phyloP scores from a whole-genome alignment of 2,888 invertebrate species.

The Lasioglossum calceatum region DNA sequence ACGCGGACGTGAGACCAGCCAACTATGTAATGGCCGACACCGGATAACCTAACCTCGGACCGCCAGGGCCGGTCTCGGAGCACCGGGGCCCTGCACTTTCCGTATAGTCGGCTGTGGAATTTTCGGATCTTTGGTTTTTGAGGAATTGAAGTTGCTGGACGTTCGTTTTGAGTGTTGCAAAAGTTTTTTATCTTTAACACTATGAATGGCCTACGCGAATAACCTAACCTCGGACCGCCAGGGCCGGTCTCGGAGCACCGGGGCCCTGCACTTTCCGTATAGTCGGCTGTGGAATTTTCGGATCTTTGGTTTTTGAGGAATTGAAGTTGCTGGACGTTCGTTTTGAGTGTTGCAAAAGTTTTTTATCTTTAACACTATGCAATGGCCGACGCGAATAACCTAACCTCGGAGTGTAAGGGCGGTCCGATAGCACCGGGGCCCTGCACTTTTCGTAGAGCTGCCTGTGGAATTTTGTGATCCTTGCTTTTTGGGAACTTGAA shows the following conservation, averaged over 20 bases:
- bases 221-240: not conserved
- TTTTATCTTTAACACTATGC: too few species aligned
- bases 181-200: not conserved
- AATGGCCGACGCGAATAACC: too few species aligned
- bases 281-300: not conserved
- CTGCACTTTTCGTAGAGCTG: too few species aligned
- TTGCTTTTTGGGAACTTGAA: too few species aligned
- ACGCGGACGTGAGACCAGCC: conserved; percentile 16
- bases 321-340: not conserved
- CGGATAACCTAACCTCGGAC: not conserved
- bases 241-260: not conserved
- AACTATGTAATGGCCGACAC: conserved; percentile 11
- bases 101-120: not conserved
- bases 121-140: not conserved
- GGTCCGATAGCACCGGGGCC: too few species aligned
- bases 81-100: not conserved
- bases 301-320: not conserved
- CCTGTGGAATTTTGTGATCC: too few species aligned
- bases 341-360: too few species aligned
- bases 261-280: not conserved
- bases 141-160: not conserved
- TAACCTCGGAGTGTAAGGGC: too few species aligned
- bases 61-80: not conserved
- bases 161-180: too few species aligned
- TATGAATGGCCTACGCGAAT: conserved; percentile 6